phyloP scores from a whole-genome alignment of 2,113 vertebrate genomes.

The Chascanopsetta lugubris region DNA sequence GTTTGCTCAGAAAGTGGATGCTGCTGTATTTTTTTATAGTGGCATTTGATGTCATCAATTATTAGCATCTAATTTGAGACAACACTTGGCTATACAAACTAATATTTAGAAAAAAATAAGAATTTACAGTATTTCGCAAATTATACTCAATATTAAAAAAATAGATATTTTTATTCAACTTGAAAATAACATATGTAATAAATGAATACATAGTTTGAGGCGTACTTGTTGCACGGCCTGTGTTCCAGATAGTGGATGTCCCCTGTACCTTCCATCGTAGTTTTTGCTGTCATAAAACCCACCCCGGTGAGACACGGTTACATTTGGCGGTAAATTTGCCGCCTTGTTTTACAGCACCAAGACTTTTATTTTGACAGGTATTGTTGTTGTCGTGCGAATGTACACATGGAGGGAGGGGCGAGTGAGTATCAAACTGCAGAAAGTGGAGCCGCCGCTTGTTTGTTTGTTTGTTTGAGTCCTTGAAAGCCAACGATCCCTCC shows the following conservation, averaged over 20 bases:
- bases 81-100: no score
- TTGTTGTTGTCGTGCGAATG: constrained; percentile 14
- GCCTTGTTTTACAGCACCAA: constrained; percentile 45
- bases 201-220: no score
- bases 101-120: no score
- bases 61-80: no score
- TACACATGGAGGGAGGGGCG: not conserved
- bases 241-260: no score
- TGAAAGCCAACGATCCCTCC: constrained; percentile 38
- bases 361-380: constrained; percentile 32
- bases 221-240: no score
- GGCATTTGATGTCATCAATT: no score
- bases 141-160: no score
- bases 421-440: constrained; percentile 23
- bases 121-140: no score
- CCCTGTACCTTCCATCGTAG: constrained; percentile 26
- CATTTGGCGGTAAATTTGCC: constrained; percentile 50
- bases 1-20: not conserved
- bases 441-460: constrained; percentile 34
- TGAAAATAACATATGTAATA: no score
- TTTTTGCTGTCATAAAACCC: constrained; percentile 35
- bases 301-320: constrained; percentile 14
- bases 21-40: not conserved
- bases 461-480: constrained; percentile 64
- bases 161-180: no score